phyloP scores from a whole-genome alignment of 2,113 vertebrate genomes.

The Pluvialis apricaria region DNA sequence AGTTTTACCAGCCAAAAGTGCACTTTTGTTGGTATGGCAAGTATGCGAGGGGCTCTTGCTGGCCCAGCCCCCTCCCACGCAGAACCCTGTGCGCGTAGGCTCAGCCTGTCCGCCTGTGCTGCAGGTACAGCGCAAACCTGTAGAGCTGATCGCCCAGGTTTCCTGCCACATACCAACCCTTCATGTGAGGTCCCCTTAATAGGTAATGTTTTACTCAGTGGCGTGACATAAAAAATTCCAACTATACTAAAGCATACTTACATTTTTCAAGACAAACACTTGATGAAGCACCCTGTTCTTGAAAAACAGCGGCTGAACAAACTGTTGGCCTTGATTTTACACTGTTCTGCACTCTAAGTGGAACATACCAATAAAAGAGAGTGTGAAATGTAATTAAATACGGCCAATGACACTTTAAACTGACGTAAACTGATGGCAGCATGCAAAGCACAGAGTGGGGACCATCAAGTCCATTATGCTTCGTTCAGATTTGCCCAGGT shows the following conservation, averaged over 20 bases:
- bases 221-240: neutral
- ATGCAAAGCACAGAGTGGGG: neutral
- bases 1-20: neutral
- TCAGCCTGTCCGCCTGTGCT: neutral
- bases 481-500: neutral
- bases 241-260: neutral
- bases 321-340: neutral
- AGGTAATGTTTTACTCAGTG: neutral
- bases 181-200: neutral
- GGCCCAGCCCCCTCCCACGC: neutral
- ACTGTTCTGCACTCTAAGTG: neutral
- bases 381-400: neutral
- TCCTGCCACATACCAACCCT: neutral
- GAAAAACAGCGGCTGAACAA: neutral
- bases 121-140: neutral
- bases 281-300: neutral
- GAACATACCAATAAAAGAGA: neutral
- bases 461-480: neutral
- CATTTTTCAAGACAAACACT: conserved; percentile 13
- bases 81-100: neutral
- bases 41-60: neutral
- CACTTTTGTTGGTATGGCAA: neutral
- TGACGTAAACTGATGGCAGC: neutral
- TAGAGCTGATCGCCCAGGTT: neutral
- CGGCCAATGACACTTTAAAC: neutral